These are phyloP conservation scores for Drosophila neonasuta DNA, from an alignment of 2,888 invertebrate genomes.

Conservation along the genomic window DNA sequence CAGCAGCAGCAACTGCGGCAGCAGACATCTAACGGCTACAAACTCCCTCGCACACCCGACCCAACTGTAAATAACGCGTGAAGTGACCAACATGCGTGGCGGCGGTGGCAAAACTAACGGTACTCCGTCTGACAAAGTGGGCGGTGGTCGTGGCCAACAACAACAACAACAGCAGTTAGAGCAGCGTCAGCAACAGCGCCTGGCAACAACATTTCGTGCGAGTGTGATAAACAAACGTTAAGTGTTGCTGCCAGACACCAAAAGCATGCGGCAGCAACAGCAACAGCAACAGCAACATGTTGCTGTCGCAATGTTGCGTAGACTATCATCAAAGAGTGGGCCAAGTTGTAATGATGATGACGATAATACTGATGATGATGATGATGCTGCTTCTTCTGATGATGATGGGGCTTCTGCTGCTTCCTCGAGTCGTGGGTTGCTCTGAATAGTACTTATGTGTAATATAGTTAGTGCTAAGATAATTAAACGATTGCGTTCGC, in stretches of 20 bases:
- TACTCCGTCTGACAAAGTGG: constrained; percentile 61
- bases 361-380: constrained; percentile 29
- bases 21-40: constrained; percentile 71
- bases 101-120: constrained; percentile 73
- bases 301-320: constrained; percentile 56
- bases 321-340: constrained; percentile 39
- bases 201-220: constrained; percentile 73
- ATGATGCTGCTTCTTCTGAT: constrained; percentile 25
- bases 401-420: constrained; percentile 31
- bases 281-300: constrained; percentile 66
- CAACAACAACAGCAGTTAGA: constrained; percentile 32
- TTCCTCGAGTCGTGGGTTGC: constrained; percentile 31
- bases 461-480: constrained; percentile 24
- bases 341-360: constrained; percentile 38
- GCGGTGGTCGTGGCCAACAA: constrained; percentile 55
- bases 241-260: constrained; percentile 74
- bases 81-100: constrained; percentile 77
- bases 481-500: constrained; percentile 46
- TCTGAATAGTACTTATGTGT: constrained; percentile 33
- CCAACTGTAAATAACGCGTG: constrained; percentile 76
- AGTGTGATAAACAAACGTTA: constrained; percentile 77
- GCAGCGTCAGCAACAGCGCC: constrained; percentile 67
- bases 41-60: constrained; percentile 64
- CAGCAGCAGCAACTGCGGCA: constrained; percentile 30
- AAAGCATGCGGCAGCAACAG: constrained; percentile 45